A percentile compares a stretch with the other conserved stretches of the same genome.
Conservation (phyloP, 2,797 vertebrate genomes). For the Streptopelia turtur region DNA sequence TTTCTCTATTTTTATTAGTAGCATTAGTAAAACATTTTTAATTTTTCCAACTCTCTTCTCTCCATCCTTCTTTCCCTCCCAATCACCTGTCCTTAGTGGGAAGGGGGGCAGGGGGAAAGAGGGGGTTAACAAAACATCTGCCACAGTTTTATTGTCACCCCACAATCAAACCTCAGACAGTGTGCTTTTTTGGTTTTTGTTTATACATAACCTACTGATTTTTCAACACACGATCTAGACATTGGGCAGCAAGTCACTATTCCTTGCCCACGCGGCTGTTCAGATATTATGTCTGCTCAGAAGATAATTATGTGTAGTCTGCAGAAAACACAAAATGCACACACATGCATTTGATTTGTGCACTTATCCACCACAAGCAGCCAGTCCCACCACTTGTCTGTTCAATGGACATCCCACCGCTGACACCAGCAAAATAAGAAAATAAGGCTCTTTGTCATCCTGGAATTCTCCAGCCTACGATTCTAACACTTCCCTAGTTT, state of each 20-base stretch:
- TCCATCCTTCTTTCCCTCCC: no score
- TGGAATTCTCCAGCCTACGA: neutral
- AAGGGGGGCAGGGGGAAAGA: no score
- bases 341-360: neutral
- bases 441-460: neutral
- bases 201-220: neutral
- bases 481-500: no score
- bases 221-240: neutral
- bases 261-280: neutral
- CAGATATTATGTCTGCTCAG: neutral
- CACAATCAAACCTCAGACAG: no score
- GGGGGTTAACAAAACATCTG: no score
- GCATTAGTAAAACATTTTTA: no score
- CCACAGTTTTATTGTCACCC: no score
- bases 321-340: neutral
- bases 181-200: neutral
- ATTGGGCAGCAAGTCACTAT: neutral
- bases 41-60: no score
- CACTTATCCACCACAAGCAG: neutral
- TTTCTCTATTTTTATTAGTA: no score
- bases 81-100: no score
- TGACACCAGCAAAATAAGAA: neutral
- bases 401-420: neutral
- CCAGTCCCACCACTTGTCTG: neutral
- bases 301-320: neutral